These are phyloP conservation scores for Microchrysa polita DNA, from an alignment of 2,888 invertebrate species.

Conservation along the genomic window DNA sequence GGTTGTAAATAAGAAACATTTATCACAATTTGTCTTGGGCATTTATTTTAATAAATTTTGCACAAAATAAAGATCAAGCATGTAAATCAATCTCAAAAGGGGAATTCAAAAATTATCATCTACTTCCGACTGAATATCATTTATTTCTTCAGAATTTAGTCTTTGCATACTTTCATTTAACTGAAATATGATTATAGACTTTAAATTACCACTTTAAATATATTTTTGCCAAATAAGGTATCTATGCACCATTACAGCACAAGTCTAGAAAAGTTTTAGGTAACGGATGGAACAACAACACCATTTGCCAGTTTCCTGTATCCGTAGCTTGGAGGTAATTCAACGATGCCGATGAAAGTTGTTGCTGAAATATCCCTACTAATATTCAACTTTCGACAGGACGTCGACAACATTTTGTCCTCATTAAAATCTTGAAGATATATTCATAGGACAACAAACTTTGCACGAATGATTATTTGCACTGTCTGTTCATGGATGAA, in stretches of 20 bases:
- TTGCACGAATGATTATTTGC: conserved; percentile 35
- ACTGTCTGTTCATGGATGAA: conserved; percentile 13
- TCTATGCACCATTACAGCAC: conserved; percentile 19
- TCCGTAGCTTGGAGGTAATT: conserved; percentile 47
- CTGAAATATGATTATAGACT: conserved; percentile 40
- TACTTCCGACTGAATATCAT: too few species aligned
- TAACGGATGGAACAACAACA: conserved; percentile 51
- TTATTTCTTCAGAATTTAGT: too few species aligned
- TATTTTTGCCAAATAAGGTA: conserved; percentile 18
- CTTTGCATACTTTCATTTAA: conserved; percentile 28
- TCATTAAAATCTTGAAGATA: conserved; percentile 42
- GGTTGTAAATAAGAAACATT: conserved; percentile 45
- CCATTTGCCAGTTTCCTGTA: conserved; percentile 51
- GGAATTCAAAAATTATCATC: too few species aligned
- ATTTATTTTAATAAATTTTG: conserved; percentile 45
- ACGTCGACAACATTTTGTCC: conserved; percentile 36
- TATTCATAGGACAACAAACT: conserved; percentile 33
- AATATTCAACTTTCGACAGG: conserved; percentile 10
- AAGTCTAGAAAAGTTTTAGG: conserved; percentile 46
- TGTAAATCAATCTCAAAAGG: neutral
- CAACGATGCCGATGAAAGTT: conserved; percentile 3
- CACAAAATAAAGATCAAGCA: neutral
- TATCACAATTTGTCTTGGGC: conserved; percentile 47
- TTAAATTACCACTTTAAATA: conserved; percentile 41
- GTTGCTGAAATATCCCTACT: conserved; percentile 18